Conservation (phyloP, 1,140 invertebrate genomes). For the Drosophila pseudoobscura region DNA sequence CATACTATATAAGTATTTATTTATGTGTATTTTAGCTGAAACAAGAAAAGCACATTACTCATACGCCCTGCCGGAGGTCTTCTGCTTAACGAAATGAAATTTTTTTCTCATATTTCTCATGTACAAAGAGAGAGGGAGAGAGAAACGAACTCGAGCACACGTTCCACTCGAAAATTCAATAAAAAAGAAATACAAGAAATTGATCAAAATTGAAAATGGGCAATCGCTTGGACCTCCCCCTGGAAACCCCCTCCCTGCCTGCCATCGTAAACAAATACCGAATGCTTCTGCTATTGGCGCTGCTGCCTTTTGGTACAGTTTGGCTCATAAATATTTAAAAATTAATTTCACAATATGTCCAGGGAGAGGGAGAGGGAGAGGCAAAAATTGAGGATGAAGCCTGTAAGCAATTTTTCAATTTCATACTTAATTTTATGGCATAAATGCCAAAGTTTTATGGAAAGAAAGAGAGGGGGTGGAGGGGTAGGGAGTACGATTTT, state of each 20-base stretch:
- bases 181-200: slow-evolving; percentile 34
- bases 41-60: slow-evolving; percentile 69
- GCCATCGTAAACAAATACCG: slow-evolving; percentile 62
- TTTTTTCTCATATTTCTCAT: slow-evolving; percentile 67
- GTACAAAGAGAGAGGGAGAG: slow-evolving; percentile 35
- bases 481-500: slow-evolving; percentile 2
- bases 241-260: neutral
- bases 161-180: slow-evolving; percentile 66
- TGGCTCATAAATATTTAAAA: slow-evolving; percentile 80
- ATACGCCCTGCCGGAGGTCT: slow-evolving; percentile 68
- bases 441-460: slow-evolving; percentile 75
- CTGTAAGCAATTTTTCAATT: slow-evolving; percentile 76
- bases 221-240: slow-evolving; percentile 37
- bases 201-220: slow-evolving; percentile 54
- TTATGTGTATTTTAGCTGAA: slow-evolving; percentile 18
- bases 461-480: neutral
- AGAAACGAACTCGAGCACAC: slow-evolving; percentile 33
- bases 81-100: slow-evolving; percentile 51
- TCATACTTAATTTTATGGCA: slow-evolving; percentile 81
- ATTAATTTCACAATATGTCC: slow-evolving; percentile 80
- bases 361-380: neutral
- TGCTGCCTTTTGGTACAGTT: slow-evolving; percentile 23
- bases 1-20: neutral
- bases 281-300: slow-evolving; percentile 16
- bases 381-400: slow-evolving; percentile 4